These are phyloP conservation scores for Plodia interpunctella DNA, from an alignment of 1,140 invertebrate species.

Conservation along the genomic window DNA sequence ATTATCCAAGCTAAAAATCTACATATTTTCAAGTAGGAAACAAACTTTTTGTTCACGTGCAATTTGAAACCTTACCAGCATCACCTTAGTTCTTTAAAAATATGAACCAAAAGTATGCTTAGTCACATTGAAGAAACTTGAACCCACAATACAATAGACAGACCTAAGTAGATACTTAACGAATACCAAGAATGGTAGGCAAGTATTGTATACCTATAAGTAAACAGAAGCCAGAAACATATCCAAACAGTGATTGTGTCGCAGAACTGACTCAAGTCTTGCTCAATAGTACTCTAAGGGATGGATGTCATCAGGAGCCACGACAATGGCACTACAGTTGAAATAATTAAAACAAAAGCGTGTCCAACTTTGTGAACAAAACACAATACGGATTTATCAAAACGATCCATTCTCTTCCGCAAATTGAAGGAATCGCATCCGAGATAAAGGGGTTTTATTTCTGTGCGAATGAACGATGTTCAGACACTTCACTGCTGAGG, in stretches of 20 bases:
- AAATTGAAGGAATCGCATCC: constrained; percentile 40
- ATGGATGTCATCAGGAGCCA: neutral
- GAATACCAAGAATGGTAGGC: no score
- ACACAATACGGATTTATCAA: constrained; percentile 34
- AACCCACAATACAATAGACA: no score
- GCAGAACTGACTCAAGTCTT: neutral
- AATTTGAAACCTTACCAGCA: no score
- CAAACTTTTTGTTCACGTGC: no score
- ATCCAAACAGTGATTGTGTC: no score
- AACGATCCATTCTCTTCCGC: constrained; percentile 40
- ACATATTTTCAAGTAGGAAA: neutral
- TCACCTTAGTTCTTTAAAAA: no score
- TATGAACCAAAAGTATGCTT: no score
- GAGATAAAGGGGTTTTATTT: constrained; percentile 42
- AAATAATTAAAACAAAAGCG: constrained; percentile 20
- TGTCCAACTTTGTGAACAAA: constrained; percentile 12
- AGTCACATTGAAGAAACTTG: no score
- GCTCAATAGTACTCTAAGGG: neutral
- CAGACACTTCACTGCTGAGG: constrained; percentile 50
- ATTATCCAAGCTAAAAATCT: neutral
- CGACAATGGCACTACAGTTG: constrained; percentile 7
- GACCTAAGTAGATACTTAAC: no score
- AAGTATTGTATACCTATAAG: no score
- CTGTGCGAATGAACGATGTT: constrained; percentile 37
- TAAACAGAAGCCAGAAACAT: no score